These are phyloP conservation scores for Macrocentrus cingulum DNA, from an alignment of 1,140 invertebrate species.

Conservation along the genomic window DNA sequence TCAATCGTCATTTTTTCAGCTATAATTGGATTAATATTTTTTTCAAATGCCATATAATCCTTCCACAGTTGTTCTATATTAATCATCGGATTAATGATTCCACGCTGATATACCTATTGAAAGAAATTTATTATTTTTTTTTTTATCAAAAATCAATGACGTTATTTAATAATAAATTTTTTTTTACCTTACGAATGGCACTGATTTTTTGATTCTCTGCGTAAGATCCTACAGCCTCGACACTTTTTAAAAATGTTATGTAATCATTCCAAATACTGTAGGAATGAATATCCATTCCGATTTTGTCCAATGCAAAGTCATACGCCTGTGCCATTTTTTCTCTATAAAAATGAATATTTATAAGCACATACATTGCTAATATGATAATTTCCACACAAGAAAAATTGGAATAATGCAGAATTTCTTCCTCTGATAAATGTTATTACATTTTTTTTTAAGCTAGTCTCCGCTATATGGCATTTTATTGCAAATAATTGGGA, in stretches of 20 bases:
- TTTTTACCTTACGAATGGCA: constrained; percentile 86
- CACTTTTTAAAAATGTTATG: constrained; percentile 94
- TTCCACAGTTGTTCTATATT: constrained; percentile 99
- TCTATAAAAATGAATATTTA: constrained; percentile 61
- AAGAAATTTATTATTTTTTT: constrained; percentile 4
- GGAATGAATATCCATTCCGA: constrained; percentile 96
- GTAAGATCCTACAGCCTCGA: constrained; percentile 96
- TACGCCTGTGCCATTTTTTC: constrained; percentile 99
- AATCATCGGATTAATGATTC: constrained; percentile 94
- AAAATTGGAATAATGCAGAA: constrained; percentile 16
- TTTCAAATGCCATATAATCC: constrained; percentile 93
- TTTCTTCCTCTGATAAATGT: no score
- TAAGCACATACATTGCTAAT: background rate
- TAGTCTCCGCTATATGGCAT: no score
- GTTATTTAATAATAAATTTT: constrained; percentile 3
- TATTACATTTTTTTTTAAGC: no score
- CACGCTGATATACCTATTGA: constrained; percentile 85
- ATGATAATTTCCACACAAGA: constrained; percentile 19
- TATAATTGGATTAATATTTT: constrained; percentile 96
- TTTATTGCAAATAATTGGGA: no score
- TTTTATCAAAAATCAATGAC: background rate
- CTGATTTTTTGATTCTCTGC: constrained; percentile 99
- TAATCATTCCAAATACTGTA: constrained; percentile 98
- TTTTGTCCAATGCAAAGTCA: constrained; percentile 98
- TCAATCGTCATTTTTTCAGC: constrained; percentile 92